These are phyloP conservation scores for Amphibalanus amphitrite DNA, from an alignment of 1,140 invertebrate species.

Conservation along the genomic window DNA sequence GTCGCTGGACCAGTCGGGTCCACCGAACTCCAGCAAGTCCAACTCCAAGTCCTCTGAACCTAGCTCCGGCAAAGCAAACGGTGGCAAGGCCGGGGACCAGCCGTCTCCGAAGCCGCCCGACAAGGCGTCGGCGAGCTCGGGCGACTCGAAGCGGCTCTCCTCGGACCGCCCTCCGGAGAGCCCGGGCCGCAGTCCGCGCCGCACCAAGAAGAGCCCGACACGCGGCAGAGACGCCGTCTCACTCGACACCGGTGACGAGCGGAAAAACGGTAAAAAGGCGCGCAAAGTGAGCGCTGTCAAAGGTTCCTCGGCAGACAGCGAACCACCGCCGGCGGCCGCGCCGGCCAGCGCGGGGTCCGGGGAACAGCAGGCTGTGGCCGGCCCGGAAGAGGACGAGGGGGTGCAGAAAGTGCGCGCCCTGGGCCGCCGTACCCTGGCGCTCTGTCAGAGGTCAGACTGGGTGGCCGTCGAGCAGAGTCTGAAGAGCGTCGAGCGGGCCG, in stretches of 20 bases:
- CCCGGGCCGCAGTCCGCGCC: neutral
- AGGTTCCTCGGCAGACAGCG: neutral
- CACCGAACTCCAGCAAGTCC: neutral
- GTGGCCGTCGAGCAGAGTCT: conserved; percentile 64
- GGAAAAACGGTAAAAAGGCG: neutral
- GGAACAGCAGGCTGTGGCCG: no score
- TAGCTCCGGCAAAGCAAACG: no score
- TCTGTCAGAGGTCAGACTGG: conserved; percentile 76
- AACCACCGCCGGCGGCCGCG: neutral
- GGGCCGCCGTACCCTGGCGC: no score
- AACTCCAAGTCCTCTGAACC: no score
- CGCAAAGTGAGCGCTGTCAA: neutral
- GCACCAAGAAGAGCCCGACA: no score
- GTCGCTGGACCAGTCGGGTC: neutral
- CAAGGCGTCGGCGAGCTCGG: neutral
- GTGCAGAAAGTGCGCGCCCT: neutral
- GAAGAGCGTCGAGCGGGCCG: conserved; percentile 64
- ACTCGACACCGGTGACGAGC: neutral
- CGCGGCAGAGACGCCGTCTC: neutral
- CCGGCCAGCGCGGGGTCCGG: no score
- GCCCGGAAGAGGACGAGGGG: neutral
- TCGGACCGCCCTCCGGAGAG: neutral
- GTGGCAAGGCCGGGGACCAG: neutral
- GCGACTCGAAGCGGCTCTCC: neutral
- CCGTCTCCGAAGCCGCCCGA: neutral